These are phyloP conservation scores for Amphiprion clarkii DNA, from an alignment of 2,797 vertebrate genomes.

Conservation along the genomic window DNA sequence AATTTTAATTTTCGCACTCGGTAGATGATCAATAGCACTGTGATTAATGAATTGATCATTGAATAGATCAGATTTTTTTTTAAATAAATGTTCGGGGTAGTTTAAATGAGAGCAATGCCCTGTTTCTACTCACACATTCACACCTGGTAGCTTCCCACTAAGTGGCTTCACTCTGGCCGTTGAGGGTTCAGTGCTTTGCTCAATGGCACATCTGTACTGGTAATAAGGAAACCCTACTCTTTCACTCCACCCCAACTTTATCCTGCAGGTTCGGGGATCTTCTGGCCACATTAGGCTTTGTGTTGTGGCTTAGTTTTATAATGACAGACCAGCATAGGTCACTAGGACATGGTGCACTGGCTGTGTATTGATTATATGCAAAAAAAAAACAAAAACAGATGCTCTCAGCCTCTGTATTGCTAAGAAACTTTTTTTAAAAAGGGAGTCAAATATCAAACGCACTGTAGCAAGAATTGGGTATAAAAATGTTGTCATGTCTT, in stretches of 20 bases:
- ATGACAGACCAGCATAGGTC: constrained; percentile 25
- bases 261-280: constrained; percentile 53
- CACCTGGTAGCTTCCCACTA: constrained; percentile 24
- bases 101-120: constrained; percentile 26
- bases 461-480: constrained; percentile 63
- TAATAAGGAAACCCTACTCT: constrained; percentile 22
- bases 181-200: constrained; percentile 35
- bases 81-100: constrained; percentile 5
- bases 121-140: constrained; percentile 19
- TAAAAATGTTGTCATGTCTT: constrained; percentile 63
- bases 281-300: constrained; percentile 20
- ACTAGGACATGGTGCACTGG: constrained; percentile 35
- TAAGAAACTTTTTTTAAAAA: constrained; percentile 24
- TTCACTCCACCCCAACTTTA: constrained; percentile 9
- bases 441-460: constrained; percentile 46
- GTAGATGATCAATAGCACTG: constrained; percentile 74
- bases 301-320: constrained; percentile 32
- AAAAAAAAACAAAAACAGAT: constrained; percentile 19
- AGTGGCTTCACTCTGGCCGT: constrained; percentile 11
- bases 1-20: constrained; percentile 49
- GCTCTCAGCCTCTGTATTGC: constrained; percentile 41
- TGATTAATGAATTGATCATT: constrained; percentile 64
- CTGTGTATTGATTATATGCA: constrained; percentile 43
- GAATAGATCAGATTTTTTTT: constrained; percentile 30
- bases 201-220: constrained; percentile 18